Evolutionary conservation across 2,888 invertebrate species (phyloP).

Genomic region (Ormyrus nitidulus): DNA sequence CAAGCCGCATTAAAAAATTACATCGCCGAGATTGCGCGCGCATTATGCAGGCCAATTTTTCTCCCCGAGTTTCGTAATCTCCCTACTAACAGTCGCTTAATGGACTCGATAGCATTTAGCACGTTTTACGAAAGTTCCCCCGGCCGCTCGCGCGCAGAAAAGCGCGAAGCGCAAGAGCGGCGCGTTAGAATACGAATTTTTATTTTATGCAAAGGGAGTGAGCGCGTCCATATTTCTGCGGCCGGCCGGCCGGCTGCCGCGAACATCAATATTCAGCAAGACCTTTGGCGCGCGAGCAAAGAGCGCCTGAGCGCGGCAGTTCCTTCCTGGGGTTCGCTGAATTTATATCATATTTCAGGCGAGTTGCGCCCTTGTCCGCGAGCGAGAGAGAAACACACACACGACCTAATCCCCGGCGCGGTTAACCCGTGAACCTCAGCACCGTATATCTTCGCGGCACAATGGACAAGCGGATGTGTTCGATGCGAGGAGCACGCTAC

Average conservation of each 20-base stretch:
- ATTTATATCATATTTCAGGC: constrained; percentile 44
- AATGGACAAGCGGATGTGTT: constrained; percentile 60
- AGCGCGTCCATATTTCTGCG: not conserved
- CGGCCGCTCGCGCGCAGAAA: not conserved
- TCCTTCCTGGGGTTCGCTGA: constrained; percentile 9
- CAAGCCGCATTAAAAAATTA: not conserved
- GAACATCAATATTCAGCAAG: constrained; percentile 40
- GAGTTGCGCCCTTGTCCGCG: not conserved
- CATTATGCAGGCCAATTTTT: constrained; percentile 7
- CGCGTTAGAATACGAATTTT: constrained; percentile 27
- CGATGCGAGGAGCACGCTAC: constrained; percentile 5
- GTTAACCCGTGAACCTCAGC: constrained; percentile 73
- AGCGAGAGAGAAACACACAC: not conserved
- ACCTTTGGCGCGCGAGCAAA: not conserved
- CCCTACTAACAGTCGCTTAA: constrained; percentile 1
- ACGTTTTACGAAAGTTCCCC: not conserved
- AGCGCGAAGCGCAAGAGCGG: not conserved
- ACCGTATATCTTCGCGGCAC: constrained; percentile 72
- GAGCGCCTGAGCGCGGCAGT: not conserved
- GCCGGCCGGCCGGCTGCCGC: not conserved
- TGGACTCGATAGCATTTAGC: constrained; percentile 19
- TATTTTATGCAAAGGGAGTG: constrained; percentile 30
- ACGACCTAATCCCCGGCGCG: constrained; percentile 62
- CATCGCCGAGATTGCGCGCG: not conserved
- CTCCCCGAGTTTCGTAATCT: constrained; percentile 8